phyloP scores from a whole-genome alignment of 2,888 invertebrate genomes.

The Andrena bicolor region DNA sequence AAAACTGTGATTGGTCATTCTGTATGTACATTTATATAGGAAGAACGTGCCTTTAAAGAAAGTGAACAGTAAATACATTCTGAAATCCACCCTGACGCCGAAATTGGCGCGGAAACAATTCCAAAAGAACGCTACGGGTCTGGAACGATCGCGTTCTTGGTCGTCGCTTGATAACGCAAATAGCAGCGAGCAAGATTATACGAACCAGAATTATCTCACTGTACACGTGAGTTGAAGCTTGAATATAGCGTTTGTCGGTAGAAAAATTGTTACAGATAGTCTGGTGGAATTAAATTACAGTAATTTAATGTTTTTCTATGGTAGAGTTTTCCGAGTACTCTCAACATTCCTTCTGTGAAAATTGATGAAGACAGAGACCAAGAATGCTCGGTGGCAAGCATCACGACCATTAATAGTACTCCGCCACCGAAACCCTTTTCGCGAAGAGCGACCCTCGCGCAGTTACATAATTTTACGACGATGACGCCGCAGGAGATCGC shows the following conservation, averaged over 20 bases:
- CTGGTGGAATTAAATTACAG: background rate
- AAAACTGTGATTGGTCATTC: background rate
- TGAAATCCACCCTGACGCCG: constrained; percentile 94
- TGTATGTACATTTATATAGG: constrained; percentile 82
- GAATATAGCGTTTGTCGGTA: too few relatives aligned
- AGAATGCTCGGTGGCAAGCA: constrained; percentile 78
- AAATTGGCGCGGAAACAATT: constrained; percentile 90
- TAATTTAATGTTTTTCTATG: constrained; percentile 67
- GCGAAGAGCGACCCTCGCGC: constrained; percentile 80
- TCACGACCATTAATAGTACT: constrained; percentile 80
- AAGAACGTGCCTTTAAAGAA: constrained; percentile 90
- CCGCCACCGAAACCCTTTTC: constrained; percentile 77
- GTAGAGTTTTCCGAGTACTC: constrained; percentile 89
- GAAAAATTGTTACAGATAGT: too few relatives aligned
- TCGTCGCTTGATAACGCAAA: constrained; percentile 89
- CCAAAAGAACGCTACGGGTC: constrained; percentile 88
- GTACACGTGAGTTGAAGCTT: constrained; percentile 88
- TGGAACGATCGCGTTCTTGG: constrained; percentile 91
- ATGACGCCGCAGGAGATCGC: constrained; percentile 96
- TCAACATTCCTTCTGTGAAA: constrained; percentile 89
- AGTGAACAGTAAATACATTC: constrained; percentile 93
- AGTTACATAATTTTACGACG: constrained; percentile 87
- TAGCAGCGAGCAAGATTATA: constrained; percentile 86
- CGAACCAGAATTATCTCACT: constrained; percentile 91
- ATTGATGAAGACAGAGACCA: constrained; percentile 88